Percentiles rank a stretch among this genome's conserved stretches.
Conservation (phyloP, 2,113 vertebrate genomes). For the Triplophysa siluroides region DNA sequence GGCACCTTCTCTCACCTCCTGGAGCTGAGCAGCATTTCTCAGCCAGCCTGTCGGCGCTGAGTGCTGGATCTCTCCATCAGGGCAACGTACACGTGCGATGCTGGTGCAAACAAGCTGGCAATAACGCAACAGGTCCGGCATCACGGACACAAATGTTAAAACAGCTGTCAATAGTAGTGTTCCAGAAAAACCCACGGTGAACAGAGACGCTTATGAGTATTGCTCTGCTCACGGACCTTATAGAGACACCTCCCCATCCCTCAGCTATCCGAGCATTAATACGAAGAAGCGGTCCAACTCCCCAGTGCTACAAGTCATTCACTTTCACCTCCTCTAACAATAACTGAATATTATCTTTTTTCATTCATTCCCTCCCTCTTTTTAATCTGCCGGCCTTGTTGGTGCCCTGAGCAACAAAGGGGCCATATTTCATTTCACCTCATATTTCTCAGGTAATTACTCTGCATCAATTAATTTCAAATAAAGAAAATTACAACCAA, state of each 20-base stretch:
- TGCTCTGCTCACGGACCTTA: background rate
- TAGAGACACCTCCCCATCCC: constrained; percentile 29
- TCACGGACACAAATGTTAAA: constrained; percentile 56
- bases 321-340: constrained; percentile 67
- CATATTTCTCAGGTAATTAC: constrained; percentile 71
- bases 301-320: constrained; percentile 65
- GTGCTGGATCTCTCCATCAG: constrained; percentile 60
- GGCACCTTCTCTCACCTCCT: constrained; percentile 77
- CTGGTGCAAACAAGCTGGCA: constrained; percentile 61
- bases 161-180: constrained; percentile 33
- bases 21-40: constrained; percentile 69
- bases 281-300: constrained; percentile 67
- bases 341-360: constrained; percentile 64
- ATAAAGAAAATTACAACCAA: constrained; percentile 62
- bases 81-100: constrained; percentile 41
- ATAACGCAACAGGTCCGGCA: constrained; percentile 61
- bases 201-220: no score
- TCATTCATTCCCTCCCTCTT: constrained; percentile 42
- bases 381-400: constrained; percentile 64
- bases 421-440: constrained; percentile 66
- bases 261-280: constrained; percentile 65
- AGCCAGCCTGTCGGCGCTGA: constrained; percentile 62
- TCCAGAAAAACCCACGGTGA: no score
- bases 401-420: constrained; percentile 66
- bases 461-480: constrained; percentile 67